Conservation (phyloP, 2,888 invertebrate genomes). For the Cosmia trapezina region DNA sequence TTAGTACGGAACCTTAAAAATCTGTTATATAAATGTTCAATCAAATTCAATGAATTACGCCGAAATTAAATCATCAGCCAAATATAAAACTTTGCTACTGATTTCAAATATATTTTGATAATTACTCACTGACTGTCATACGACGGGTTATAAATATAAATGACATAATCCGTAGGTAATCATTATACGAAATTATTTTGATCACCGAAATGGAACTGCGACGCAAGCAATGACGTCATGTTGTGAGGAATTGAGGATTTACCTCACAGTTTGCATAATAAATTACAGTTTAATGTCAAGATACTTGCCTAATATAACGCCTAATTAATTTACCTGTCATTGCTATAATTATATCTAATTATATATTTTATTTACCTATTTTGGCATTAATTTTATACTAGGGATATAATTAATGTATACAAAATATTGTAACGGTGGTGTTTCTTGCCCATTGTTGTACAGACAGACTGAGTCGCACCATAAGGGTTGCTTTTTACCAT, state of each 20-base stretch:
- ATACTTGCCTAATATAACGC: neutral
- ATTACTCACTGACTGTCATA: neutral
- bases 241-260: neutral
- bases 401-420: no score
- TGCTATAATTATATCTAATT: no score
- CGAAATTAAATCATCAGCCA: neutral
- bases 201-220: slow-evolving; percentile 2
- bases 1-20: no score
- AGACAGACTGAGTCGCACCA: no score
- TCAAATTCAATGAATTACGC: neutral
- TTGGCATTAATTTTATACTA: no score
- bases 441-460: no score
- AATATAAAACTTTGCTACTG: slow-evolving; percentile 2
- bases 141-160: slow-evolving; percentile 7
- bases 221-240: slow-evolving; percentile 25
- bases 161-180: slow-evolving; percentile 18
- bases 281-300: neutral
- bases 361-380: no score
- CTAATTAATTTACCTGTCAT: no score
- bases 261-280: neutral
- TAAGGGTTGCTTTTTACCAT: no score
- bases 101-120: slow-evolving; percentile 1
- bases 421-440: no score
- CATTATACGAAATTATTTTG: slow-evolving; percentile 2
- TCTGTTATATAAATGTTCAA: neutral